Base-by-base conservation (phyloP, 2,888 invertebrate genomes). In the Eupithecia dodoneata region DNA sequence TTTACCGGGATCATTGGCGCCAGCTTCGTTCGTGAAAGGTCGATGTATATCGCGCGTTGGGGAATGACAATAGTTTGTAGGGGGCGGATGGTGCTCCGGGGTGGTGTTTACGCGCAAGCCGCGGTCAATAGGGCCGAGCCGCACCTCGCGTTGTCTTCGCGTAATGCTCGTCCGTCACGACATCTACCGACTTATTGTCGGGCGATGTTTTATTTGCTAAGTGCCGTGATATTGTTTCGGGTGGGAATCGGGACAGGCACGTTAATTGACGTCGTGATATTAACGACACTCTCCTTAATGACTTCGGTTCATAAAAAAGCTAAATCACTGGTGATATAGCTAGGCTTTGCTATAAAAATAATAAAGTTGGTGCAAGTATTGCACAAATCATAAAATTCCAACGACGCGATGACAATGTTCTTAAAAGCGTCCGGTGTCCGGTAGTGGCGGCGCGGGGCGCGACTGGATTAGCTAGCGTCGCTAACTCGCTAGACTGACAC, bases 41-140 rank as follows among this genome's bases (percentile, higher is more conserved):
- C 73, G 75, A 80, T 83, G 81, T 76, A 67, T 18, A 70, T 63
- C 73, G 74, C 59, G 74, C 55, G 49, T 55, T 12, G 30, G 49
- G 72, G 71, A 76, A 73, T 49, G 63, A 79, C 83, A 81, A 84
- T 91, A 91, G 80, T 82, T 76, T 78, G 78, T 81, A 80, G 67
- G 78, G 81, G 82, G 77, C 73, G 78, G 80, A 72, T 77, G 80
- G 83, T 85, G 87, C 86, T 90, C 83, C 83, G 85, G 82, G 89
- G 90, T 89, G 89, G 91, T 94, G 93, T 93, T 93, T 93, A 93
- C 92, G 91, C 92, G 92, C 90, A 90, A 90, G 90, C 91, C 90
- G 91, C 93, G 93, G 94, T 92, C 94, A 93, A 93, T 91, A 93
- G 93, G 93, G 88, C 88, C 87, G 88, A 85, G 92, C 92, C 93